Conservation (phyloP, 2,888 invertebrate species). For the Frankliniella intonsa region DNA sequence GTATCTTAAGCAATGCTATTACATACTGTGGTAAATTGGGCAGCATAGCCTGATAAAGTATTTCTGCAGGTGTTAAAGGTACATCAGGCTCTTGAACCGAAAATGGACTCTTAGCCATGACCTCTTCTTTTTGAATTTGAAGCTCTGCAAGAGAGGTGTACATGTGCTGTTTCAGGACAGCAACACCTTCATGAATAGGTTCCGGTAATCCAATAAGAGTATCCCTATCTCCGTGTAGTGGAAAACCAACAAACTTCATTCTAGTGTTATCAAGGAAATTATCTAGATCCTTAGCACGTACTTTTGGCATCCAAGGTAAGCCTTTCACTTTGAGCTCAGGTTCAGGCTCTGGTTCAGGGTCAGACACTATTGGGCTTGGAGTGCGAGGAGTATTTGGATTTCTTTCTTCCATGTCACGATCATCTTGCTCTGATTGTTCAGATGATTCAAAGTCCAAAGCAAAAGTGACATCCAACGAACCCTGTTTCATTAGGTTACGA, state of each 20-base stretch:
- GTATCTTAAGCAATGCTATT: slow-evolving; percentile 93
- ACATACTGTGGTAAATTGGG: slow-evolving; percentile 96
- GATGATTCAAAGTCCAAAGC: slow-evolving; percentile 43
- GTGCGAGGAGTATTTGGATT: slow-evolving; percentile 46
- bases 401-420: slow-evolving; percentile 46
- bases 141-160: slow-evolving; percentile 90
- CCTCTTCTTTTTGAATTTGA: slow-evolving; percentile 86
- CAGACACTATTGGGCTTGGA: slow-evolving; percentile 52
- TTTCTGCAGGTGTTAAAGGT: slow-evolving; percentile 77
- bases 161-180: slow-evolving; percentile 85
- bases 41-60: slow-evolving; percentile 82
- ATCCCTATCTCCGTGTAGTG: slow-evolving; percentile 71
- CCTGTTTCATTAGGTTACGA: slow-evolving; percentile 85
- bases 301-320: slow-evolving; percentile 95
- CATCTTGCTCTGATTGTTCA: slow-evolving; percentile 45
- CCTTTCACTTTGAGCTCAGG: slow-evolving; percentile 48
- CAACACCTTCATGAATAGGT: slow-evolving; percentile 94
- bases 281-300: slow-evolving; percentile 88
- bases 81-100: slow-evolving; percentile 77
- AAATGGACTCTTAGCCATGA: slow-evolving; percentile 84
- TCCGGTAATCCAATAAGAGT: slow-evolving; percentile 93
- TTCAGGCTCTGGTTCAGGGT: slow-evolving; percentile 45
- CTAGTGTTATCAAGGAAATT: slow-evolving; percentile 85
- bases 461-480: slow-evolving; percentile 73
- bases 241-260: slow-evolving; percentile 94